phyloP scores from a whole-genome alignment of 2,797 vertebrate species.

The Mormyrops boulengeri region DNA sequence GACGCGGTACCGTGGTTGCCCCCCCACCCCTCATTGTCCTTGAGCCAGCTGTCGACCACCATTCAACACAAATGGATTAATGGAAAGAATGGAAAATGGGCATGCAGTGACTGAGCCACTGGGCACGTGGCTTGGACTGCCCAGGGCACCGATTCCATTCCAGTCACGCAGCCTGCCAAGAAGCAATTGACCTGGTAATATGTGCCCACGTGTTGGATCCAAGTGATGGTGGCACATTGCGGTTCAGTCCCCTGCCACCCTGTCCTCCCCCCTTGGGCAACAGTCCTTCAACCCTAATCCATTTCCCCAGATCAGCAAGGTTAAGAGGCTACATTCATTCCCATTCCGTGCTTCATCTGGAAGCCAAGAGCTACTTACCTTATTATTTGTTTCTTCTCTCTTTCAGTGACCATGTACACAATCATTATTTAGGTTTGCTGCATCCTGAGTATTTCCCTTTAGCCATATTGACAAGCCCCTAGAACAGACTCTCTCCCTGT shows the following conservation, averaged over 20 bases:
- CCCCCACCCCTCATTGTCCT: background rate
- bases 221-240: conserved; percentile 11
- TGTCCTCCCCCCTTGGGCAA: background rate
- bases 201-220: conserved; percentile 25
- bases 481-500: conserved; percentile 21
- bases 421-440: conserved; percentile 22
- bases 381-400: conserved; percentile 21
- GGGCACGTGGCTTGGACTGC: background rate
- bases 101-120: background rate
- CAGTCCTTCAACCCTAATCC: background rate
- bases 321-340: conserved; percentile 32
- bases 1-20: background rate
- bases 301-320: conserved; percentile 33
- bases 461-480: conserved; percentile 21
- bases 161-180: conserved; percentile 16
- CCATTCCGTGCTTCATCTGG: conserved; percentile 27
- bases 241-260: background rate
- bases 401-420: conserved; percentile 19
- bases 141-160: conserved; percentile 22
- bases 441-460: conserved; percentile 12
- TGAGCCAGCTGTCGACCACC: background rate
- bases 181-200: conserved; percentile 27
- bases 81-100: background rate
- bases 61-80: background rate
- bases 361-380: conserved; percentile 14